phyloP scores from a whole-genome alignment of 1,140 invertebrate genomes.

The Lepidostoma basale region DNA sequence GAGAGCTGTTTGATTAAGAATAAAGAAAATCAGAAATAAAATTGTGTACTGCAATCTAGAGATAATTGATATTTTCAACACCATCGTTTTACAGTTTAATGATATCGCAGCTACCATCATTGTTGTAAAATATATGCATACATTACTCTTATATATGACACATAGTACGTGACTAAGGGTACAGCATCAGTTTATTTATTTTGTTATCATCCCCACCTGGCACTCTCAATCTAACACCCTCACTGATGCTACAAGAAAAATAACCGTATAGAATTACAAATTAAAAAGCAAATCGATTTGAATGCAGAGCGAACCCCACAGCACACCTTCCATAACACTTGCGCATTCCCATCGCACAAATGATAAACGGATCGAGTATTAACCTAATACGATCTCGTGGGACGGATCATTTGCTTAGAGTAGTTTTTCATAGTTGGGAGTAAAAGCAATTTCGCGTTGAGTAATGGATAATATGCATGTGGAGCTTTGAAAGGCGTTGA shows the following conservation, averaged over 20 bases:
- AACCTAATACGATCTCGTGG: not conserved
- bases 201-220: slow-evolving; percentile 23
- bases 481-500: not conserved
- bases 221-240: slow-evolving; percentile 27
- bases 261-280: slow-evolving; percentile 38
- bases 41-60: no score
- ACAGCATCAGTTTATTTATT: slow-evolving; percentile 24
- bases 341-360: slow-evolving; percentile 8
- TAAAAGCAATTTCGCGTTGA: not conserved
- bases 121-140: no score
- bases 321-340: not conserved
- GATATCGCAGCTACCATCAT: no score
- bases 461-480: not conserved
- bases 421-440: not conserved
- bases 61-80: no score
- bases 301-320: not conserved
- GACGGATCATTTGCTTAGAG: not conserved
- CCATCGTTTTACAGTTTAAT: no score
- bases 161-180: not conserved
- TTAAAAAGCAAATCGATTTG: slow-evolving; percentile 42
- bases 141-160: no score
- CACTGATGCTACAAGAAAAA: slow-evolving; percentile 12
- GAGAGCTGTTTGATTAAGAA: no score
- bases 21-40: no score
- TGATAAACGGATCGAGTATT: not conserved